Base-by-base conservation (phyloP, 2,113 vertebrate species). In the Percopsis transmontana region DNA sequence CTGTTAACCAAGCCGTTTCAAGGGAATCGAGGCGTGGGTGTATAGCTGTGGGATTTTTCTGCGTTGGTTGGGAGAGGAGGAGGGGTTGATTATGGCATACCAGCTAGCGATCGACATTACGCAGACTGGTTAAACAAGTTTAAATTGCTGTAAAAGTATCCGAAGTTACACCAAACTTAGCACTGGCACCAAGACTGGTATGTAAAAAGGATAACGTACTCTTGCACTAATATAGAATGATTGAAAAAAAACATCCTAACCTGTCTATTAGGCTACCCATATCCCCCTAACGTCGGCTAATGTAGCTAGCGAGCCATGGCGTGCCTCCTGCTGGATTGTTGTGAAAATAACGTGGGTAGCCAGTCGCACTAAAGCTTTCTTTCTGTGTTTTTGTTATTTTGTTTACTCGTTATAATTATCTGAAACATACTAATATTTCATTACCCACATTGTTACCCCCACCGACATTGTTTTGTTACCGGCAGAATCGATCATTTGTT, bases 1-100 rank as follows among this genome's bases (percentile, higher is more conserved):
- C 45, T 45, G 15, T 41, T 59, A 68, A 66, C 2, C 41, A 39
- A 58, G 52, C 47, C 23, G 48, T 87, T 85, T 83, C 82, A 86
- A 81, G 66, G 67, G 82, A 79, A 63, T 64, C 19, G 76, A 80
- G 83, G 79, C 87, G 84, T 87, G 83, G 87, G 85, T 77, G 83
- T 78, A 65, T 74, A 68, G 82, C 77, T 53, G 18, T 63, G 76
- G 71, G 76, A 16, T 77, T 86, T 77, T 66, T 75, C 50, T 66
- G 64, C 74, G 76, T 79, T 66, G 66, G 73, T 76, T 44, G 71
- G 42, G 44, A 76, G 70, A 79, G 84, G 73, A 85, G 85, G 77
- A 80, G 83, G 84, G 69, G 81, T 78, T 79, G 82, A 54, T 21
- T 72, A 53, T 27, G 68, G 83, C 72, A 81, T 44, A 56, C 55